Evolutionary conservation across 2,113 vertebrate species (phyloP), one percentile per base, ranked within the genome.

Genomic region (Sinocyclocheilus maitianheensis): DNA sequence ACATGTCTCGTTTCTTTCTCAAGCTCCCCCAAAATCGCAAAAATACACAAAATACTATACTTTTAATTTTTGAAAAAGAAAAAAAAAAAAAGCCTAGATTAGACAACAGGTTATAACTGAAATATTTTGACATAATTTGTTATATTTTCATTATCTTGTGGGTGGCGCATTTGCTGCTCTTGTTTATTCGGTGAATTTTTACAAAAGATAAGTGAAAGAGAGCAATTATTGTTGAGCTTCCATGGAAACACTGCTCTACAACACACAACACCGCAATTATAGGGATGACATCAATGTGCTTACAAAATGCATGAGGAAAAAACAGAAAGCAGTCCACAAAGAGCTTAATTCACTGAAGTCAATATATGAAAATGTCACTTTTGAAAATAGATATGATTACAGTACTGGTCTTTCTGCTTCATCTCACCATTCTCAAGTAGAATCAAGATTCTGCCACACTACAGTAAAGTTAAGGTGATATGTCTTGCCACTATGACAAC

Each of bases 181-280:
- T 4, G 7, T 71, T 22, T 37, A 22, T n/a, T 75, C 40, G 40
- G 2, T 43, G 20, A 3, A 5, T 46, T 74, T 74, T 43, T 37
- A 30, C 46, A 18, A 4, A 26, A 43, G 30, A 37, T 43, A 22
- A 83, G 37, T 71, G 34, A 81, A 83, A 83, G 58, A 58, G 4
- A 58, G 4, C 18, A 11, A 12, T 84, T 85, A 72, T 24, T 43
- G 24, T 10, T 26, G 18, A 22, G 76, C 48, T 60, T 76, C 84
- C 77, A 53, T 86, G 80, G 77, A 89, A 81, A 85, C 65, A 62
- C 34, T 77, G 46, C 76, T 40, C 62, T 9, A 51, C 74, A 84
- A 85, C 74, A 77, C 55, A 86, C 65, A 85, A 60, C 80, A 89
- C 1, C 24, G 24, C 53, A 77, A 43, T 71, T 82, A 74, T 53